phyloP scores from a whole-genome alignment of 2,888 invertebrate genomes.

The Hydrotaea cyrtoneurina region DNA sequence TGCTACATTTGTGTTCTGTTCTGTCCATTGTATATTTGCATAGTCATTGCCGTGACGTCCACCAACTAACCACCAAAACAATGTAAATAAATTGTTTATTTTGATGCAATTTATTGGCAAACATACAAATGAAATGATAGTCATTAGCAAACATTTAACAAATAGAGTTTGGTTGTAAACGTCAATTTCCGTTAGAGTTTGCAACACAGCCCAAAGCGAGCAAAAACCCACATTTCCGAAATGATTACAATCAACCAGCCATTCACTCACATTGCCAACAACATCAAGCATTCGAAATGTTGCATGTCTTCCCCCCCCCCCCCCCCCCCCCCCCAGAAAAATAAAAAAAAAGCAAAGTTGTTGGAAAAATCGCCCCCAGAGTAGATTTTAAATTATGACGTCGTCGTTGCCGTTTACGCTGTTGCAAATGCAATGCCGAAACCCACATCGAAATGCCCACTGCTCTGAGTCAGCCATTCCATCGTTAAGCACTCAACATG shows the following conservation, averaged over 20 bases:
- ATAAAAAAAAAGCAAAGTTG: not conserved
- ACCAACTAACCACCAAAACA: slow-evolving; percentile 16
- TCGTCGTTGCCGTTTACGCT: not conserved
- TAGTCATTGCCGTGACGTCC: not conserved
- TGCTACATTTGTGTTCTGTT: no score
- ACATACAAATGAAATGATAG: not conserved
- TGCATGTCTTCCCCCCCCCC: no score
- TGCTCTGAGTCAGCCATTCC: slow-evolving; percentile 30
- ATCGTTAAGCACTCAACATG: slow-evolving; percentile 45
- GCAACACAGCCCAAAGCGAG: slow-evolving; percentile 10
- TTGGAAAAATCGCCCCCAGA: slow-evolving; percentile 32
- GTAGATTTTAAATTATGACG: slow-evolving; percentile 34
- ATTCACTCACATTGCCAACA: not conserved
- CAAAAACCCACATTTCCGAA: slow-evolving; percentile 49
- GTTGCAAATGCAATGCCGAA: slow-evolving; percentile 15
- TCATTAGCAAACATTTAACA: slow-evolving; percentile 25
- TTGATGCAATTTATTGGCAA: slow-evolving; percentile 22
- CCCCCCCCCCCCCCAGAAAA: not conserved
- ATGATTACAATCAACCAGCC: slow-evolving; percentile 49
- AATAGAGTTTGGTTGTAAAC: slow-evolving; percentile 38
- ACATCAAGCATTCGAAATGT: not conserved
- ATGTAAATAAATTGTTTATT: slow-evolving; percentile 16
- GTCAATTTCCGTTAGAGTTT: slow-evolving; percentile 52
- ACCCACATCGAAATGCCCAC: not conserved
- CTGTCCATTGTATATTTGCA: not conserved